These are phyloP conservation scores for Salvelinus namaycush DNA, from an alignment of 2,113 vertebrate species.

Conservation along the genomic window DNA sequence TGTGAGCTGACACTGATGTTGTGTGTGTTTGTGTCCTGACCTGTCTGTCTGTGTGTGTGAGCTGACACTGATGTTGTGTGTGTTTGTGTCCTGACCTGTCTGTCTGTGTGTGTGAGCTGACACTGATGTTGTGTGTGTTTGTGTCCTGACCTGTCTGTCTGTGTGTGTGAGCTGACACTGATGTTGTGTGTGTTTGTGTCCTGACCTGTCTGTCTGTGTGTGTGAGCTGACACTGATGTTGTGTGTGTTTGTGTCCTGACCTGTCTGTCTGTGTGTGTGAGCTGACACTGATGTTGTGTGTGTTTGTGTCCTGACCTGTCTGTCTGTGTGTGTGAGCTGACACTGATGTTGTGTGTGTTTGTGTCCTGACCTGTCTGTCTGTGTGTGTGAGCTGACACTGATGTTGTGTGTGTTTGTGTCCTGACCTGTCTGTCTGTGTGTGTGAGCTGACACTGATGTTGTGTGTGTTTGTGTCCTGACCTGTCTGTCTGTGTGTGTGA, in stretches of 20 bases:
- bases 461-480: too few species aligned
- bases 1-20: constrained; percentile 39
- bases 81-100: too few species aligned
- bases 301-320: too few species aligned
- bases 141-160: neutral
- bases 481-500: constrained; percentile 24
- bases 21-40: too few species aligned
- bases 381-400: constrained; percentile 39
- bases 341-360: constrained; percentile 16
- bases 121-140: constrained; percentile 16
- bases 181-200: too few species aligned
- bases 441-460: constrained; percentile 39
- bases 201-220: constrained; percentile 4
- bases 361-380: neutral
- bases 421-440: constrained; percentile 4
- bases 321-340: constrained; percentile 35
- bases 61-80: constrained; percentile 26
- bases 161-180: constrained; percentile 39
- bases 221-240: constrained; percentile 39
- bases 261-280: constrained; percentile 27
- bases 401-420: too few species aligned
- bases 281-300: constrained; percentile 26
- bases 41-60: constrained; percentile 27
- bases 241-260: too few species aligned
- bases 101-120: constrained; percentile 33